Conservation (phyloP, 2,888 invertebrate species). For the Lithophane semibrunnea region DNA sequence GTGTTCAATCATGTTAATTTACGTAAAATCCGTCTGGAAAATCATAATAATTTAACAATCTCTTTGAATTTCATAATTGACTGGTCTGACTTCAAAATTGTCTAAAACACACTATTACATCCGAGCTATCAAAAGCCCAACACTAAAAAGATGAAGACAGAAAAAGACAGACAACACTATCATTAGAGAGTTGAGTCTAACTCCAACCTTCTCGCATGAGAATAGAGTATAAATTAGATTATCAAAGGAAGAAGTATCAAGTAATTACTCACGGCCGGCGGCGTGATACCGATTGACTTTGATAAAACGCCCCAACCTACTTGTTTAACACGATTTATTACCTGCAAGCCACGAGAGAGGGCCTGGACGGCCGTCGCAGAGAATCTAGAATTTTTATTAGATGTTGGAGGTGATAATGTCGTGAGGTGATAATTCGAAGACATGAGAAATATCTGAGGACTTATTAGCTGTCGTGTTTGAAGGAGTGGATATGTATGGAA, state of each 20-base stretch:
- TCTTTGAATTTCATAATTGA: constrained; percentile 40
- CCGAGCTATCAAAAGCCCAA: constrained; percentile 61
- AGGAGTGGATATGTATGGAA: neutral
- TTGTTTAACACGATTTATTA: constrained; percentile 90
- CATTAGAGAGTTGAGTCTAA: constrained; percentile 25
- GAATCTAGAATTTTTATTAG: constrained; percentile 67
- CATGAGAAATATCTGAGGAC: constrained; percentile 20
- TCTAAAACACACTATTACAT: constrained; percentile 62
- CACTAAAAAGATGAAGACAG: constrained; percentile 68
- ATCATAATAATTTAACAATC: constrained; percentile 19
- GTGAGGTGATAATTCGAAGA: constrained; percentile 40
- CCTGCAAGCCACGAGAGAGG: constrained; percentile 85
- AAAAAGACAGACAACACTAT: constrained; percentile 66
- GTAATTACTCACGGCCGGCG: constrained; percentile 87
- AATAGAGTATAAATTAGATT: constrained; percentile 57
- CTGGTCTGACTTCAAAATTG: constrained; percentile 36
- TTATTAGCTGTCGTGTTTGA: constrained; percentile 13
- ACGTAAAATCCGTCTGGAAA: constrained; percentile 8
- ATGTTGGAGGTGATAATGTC: constrained; percentile 64
- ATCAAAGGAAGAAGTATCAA: constrained; percentile 64
- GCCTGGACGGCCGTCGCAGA: constrained; percentile 74
- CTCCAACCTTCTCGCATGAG: constrained; percentile 32
- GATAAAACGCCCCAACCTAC: constrained; percentile 90
- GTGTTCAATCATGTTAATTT: constrained; percentile 36
- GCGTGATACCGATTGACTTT: constrained; percentile 89